phyloP scores from a whole-genome alignment of 2,888 invertebrate genomes.

The Plagiodera versicolora region DNA sequence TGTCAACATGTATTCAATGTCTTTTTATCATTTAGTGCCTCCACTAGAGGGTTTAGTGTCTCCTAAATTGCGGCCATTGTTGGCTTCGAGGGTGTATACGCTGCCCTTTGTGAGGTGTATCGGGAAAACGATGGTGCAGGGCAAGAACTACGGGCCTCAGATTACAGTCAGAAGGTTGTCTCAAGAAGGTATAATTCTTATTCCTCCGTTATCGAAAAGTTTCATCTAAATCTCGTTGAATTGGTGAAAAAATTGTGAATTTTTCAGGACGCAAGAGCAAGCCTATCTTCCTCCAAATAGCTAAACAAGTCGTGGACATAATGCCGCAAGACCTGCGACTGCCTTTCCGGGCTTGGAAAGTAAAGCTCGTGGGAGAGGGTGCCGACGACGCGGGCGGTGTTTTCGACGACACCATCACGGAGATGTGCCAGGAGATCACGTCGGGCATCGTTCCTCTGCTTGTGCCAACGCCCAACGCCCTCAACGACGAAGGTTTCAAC shows the following conservation, averaged over 20 bases:
- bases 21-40: no score
- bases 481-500: slow-evolving; percentile 65
- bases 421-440: slow-evolving; percentile 67
- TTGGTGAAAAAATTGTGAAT: no score
- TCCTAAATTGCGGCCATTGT: slow-evolving; percentile 57
- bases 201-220: no score
- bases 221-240: no score
- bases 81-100: slow-evolving; percentile 64
- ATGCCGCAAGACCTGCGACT: slow-evolving; percentile 61
- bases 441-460: slow-evolving; percentile 61
- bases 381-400: slow-evolving; percentile 72
- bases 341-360: slow-evolving; percentile 68
- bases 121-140: slow-evolving; percentile 69
- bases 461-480: slow-evolving; percentile 64
- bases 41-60: slow-evolving; percentile 54
- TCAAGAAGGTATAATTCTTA: slow-evolving; percentile 60
- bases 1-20: no score
- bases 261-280: slow-evolving; percentile 55
- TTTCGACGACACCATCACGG: slow-evolving; percentile 70
- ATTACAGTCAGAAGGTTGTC: slow-evolving; percentile 64
- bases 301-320: slow-evolving; percentile 64
- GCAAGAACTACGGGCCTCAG: slow-evolving; percentile 67
- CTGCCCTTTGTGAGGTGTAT: slow-evolving; percentile 65
- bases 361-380: slow-evolving; percentile 66
- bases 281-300: slow-evolving; percentile 65